Evolutionary conservation across 2,888 invertebrate species (phyloP).

Genomic region (Catocala sponsa): DNA sequence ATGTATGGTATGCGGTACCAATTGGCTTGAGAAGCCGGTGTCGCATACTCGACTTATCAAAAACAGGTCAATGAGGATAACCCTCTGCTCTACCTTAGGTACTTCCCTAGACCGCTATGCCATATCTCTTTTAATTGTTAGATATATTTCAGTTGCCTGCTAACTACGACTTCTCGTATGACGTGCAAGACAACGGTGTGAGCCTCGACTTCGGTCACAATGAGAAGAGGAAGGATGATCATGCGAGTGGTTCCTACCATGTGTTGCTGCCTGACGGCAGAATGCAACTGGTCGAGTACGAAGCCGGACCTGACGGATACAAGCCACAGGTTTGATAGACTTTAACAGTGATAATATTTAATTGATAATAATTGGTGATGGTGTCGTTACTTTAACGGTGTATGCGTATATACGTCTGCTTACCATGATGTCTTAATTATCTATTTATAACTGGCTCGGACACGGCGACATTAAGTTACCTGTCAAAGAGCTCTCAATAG

Average conservation of each 20-base stretch:
- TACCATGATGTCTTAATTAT: too few species aligned
- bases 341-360: background rate
- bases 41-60: too few species aligned
- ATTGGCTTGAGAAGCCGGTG: too few species aligned
- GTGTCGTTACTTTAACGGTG: too few species aligned
- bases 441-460: too few species aligned
- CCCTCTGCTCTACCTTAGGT: too few species aligned
- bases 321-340: constrained; percentile 83
- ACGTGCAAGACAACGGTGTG: constrained; percentile 88
- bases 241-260: constrained; percentile 90
- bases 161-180: constrained; percentile 90
- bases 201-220: constrained; percentile 90
- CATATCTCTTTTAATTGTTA: background rate
- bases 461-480: too few species aligned
- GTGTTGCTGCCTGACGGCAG: constrained; percentile 90
- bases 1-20: too few species aligned
- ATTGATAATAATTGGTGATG: too few species aligned
- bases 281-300: constrained; percentile 90
- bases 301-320: constrained; percentile 89
- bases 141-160: constrained; percentile 83
- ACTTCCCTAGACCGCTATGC: background rate
- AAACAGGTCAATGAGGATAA: too few species aligned
- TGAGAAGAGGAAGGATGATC: constrained; percentile 89
- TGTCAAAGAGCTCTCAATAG: too few species aligned
- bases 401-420: too few species aligned